phyloP scores from a whole-genome alignment of 2,797 vertebrate genomes.

The Calcarius lapponicus region DNA sequence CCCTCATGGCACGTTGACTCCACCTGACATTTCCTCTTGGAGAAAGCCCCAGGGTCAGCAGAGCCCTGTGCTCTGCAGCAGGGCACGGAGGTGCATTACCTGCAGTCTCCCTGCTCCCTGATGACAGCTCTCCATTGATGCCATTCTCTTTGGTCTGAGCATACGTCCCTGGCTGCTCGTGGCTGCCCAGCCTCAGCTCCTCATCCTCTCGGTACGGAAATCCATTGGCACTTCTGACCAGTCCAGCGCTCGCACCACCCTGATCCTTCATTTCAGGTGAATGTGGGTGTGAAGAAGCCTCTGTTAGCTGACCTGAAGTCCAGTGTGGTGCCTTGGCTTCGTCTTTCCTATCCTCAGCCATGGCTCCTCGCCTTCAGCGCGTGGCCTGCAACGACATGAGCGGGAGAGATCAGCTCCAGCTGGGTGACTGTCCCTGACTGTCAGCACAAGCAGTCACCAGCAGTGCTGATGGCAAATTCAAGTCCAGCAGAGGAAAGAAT shows the following conservation, averaged over 20 bases:
- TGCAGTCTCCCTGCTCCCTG: slow-evolving; percentile 89
- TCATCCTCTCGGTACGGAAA: slow-evolving; percentile 86
- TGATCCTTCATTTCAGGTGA: slow-evolving; percentile 85
- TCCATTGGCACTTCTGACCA: slow-evolving; percentile 90
- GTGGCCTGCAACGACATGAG: slow-evolving; percentile 64
- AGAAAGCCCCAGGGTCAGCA: background rate
- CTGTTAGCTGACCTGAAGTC: slow-evolving; percentile 80
- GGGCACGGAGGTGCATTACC: slow-evolving; percentile 77
- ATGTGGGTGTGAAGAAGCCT: slow-evolving; percentile 76
- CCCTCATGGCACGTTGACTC: rapidly evolving
- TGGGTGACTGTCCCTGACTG: background rate
- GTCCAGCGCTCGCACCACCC: slow-evolving; percentile 71
- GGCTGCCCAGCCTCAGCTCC: slow-evolving; percentile 77
- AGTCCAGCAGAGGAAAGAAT: background rate
- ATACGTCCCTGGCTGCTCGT: slow-evolving; percentile 77
- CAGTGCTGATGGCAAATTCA: background rate
- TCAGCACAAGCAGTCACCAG: background rate
- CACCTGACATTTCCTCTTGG: background rate
- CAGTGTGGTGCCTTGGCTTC: slow-evolving; percentile 90
- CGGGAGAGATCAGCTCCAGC: slow-evolving; percentile 12
- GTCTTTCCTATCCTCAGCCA: slow-evolving; percentile 95
- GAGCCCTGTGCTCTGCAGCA: background rate
- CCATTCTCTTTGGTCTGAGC: slow-evolving; percentile 89
- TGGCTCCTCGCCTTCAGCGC: slow-evolving; percentile 67
- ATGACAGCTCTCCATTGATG: slow-evolving; percentile 92